Evolutionary conservation across 2,113 vertebrate genomes (phyloP).

Genomic region (Hyperoodon ampullatus): DNA sequence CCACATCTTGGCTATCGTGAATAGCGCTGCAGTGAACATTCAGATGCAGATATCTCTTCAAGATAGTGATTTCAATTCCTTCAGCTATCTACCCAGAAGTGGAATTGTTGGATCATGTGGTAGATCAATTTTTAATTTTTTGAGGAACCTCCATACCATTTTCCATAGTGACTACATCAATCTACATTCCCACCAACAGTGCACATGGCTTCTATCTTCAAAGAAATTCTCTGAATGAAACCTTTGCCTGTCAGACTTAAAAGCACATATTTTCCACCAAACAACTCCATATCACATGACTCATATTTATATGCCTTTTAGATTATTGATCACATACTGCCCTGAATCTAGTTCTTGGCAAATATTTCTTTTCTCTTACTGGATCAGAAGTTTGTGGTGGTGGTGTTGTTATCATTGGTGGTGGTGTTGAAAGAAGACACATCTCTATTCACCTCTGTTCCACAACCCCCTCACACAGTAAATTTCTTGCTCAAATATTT

Average conservation of each 20-base stretch:
- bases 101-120: neutral
- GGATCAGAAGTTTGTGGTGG: neutral
- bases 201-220: neutral
- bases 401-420: neutral
- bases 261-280: neutral
- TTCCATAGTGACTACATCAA: neutral
- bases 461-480: fast-evolving
- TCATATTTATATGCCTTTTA: neutral
- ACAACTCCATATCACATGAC: neutral
- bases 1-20: neutral
- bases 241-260: neutral
- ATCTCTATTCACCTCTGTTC: neutral
- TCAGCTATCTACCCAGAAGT: neutral
- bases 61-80: neutral
- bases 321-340: neutral
- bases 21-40: too few species aligned
- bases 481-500: constrained; percentile 12
- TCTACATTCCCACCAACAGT: neutral
- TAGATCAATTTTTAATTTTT: neutral
- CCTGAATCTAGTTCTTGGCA: neutral
- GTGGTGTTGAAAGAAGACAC: neutral
- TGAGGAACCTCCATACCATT: neutral
- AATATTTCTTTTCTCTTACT: neutral
- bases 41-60: neutral
- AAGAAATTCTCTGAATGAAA: neutral